phyloP scores from a whole-genome alignment of 1,140 invertebrate genomes.

The Conus ventricosus region DNA sequence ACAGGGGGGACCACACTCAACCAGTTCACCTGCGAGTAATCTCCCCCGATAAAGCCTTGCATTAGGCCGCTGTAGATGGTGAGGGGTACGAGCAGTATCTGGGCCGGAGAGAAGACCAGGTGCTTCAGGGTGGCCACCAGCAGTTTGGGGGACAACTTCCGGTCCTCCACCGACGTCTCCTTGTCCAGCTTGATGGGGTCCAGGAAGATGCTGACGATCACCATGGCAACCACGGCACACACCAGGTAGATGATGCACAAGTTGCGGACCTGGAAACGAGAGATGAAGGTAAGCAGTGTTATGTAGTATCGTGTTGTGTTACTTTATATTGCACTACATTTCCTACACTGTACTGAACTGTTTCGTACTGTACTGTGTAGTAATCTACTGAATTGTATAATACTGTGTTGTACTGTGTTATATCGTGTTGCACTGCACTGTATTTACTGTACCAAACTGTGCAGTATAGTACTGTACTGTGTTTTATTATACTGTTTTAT shows the following conservation, averaged over 20 bases:
- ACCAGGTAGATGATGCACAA: conserved; percentile 92
- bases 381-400: too few species aligned
- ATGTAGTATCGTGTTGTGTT: too few species aligned
- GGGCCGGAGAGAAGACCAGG: conserved; percentile 83
- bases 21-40: conserved; percentile 88
- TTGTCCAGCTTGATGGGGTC: conserved; percentile 79
- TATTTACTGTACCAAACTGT: background rate
- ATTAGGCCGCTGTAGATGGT: conserved; percentile 98
- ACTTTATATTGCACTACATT: background rate
- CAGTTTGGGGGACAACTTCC: conserved; percentile 79
- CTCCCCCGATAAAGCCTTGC: conserved; percentile 95
- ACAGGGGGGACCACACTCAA: too few species aligned
- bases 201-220: conserved; percentile 90
- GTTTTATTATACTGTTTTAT: too few species aligned
- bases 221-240: conserved; percentile 88
- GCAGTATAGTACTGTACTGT: background rate
- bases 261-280: conserved; percentile 75
- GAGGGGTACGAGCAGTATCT: conserved; percentile 94
- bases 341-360: too few species aligned
- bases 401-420: too few species aligned
- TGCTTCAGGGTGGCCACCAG: conserved; percentile 93
- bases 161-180: conserved; percentile 32
- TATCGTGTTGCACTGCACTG: background rate
- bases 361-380: too few species aligned
- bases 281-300: background rate